phyloP scores from a whole-genome alignment of 2,888 invertebrate species.

The Rotaria macrura region DNA sequence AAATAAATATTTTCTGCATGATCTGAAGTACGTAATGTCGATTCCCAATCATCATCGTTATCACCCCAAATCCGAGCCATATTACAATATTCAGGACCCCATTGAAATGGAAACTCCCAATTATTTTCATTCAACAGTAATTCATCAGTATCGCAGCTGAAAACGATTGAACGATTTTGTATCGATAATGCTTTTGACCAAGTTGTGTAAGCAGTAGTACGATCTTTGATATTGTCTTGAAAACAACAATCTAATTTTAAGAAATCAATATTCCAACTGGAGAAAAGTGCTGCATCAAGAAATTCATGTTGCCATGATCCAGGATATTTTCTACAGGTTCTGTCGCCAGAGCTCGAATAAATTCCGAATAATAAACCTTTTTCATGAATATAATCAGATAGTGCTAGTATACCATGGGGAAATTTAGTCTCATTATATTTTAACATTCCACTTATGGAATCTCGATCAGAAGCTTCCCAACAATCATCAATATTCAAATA shows the following conservation, averaged over 20 bases:
- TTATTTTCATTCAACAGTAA: neutral
- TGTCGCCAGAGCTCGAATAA: neutral
- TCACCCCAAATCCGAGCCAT: neutral
- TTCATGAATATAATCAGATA: neutral
- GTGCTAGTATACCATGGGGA: neutral
- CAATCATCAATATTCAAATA: neutral
- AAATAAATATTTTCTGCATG: neutral
- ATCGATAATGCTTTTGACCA: neutral
- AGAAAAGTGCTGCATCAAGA: slow-evolving; percentile 62
- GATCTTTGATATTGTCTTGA: neutral
- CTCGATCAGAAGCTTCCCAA: neutral
- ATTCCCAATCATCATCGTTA: neutral
- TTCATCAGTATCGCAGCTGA: neutral
- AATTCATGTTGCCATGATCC: slow-evolving; percentile 58
- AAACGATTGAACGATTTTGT: neutral
- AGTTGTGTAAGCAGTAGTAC: neutral
- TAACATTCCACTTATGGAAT: neutral
- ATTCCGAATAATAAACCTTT: neutral
- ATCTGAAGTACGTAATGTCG: neutral
- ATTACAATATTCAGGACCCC: neutral
- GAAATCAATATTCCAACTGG: neutral
- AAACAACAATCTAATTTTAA: neutral
- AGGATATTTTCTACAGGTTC: neutral
- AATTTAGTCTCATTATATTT: neutral
- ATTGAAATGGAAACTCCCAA: neutral